These are phyloP conservation scores for Drosophila lowei DNA, from an alignment of 1,140 invertebrate species.

Conservation along the genomic window DNA sequence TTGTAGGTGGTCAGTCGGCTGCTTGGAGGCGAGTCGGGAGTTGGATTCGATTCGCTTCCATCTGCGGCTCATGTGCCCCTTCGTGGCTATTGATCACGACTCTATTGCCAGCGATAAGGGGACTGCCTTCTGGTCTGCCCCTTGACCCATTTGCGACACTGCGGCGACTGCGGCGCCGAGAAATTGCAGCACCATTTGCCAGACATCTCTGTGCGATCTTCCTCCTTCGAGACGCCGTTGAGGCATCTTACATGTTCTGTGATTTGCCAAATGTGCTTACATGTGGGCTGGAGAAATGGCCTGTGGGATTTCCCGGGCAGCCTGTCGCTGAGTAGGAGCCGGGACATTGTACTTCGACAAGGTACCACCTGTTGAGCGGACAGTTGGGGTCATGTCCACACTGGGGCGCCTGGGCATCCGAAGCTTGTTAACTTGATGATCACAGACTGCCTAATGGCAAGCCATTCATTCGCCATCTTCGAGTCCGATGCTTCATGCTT, in stretches of 20 bases:
- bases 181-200: conserved; percentile 40
- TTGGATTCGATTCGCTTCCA: neutral
- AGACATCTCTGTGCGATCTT: conserved; percentile 19
- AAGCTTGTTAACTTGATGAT: conserved; percentile 42
- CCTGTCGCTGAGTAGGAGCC: conserved; percentile 27
- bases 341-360: conserved; percentile 2
- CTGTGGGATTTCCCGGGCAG: neutral
- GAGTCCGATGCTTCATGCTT: too few species aligned
- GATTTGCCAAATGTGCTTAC: conserved; percentile 45
- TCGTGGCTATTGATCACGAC: conserved; percentile 76
- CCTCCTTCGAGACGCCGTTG: conserved; percentile 13
- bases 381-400: conserved; percentile 60
- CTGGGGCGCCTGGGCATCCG: conserved; percentile 41
- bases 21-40: neutral
- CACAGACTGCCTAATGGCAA: conserved; percentile 39
- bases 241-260: conserved; percentile 48
- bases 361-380: conserved; percentile 64
- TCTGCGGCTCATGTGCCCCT: conserved; percentile 27
- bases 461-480: conserved; percentile 39
- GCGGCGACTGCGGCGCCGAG: conserved; percentile 45
- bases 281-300: conserved; percentile 44
- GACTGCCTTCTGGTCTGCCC: neutral
- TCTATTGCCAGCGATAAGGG: conserved; percentile 46
- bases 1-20: conserved; percentile 72
- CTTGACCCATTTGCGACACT: conserved; percentile 36